These are phyloP conservation scores for Sycophaga agraensis DNA, from an alignment of 1,140 invertebrate genomes.

Conservation along the genomic window DNA sequence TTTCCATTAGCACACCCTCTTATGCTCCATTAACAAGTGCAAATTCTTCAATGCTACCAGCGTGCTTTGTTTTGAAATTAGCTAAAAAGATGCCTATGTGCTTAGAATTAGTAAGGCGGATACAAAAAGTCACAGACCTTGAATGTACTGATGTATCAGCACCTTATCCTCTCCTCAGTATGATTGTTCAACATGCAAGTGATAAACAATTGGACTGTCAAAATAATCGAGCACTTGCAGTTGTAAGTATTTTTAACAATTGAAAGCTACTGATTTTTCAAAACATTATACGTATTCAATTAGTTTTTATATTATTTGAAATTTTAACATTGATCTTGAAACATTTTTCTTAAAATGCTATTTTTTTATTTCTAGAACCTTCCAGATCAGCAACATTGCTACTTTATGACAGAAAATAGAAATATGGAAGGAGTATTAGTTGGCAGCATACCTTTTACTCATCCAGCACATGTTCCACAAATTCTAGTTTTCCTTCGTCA, in stretches of 20 bases:
- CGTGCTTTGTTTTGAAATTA: slow-evolving; percentile 86
- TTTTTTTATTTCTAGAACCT: slow-evolving; percentile 66
- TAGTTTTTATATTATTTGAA: background rate
- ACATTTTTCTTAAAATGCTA: no score
- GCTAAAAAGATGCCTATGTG: slow-evolving; percentile 86
- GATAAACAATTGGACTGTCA: slow-evolving; percentile 69
- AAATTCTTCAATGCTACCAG: slow-evolving; percentile 87
- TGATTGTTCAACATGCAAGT: slow-evolving; percentile 75
- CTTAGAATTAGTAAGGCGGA: slow-evolving; percentile 69
- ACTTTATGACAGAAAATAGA: slow-evolving; percentile 84
- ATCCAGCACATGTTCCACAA: slow-evolving; percentile 89
- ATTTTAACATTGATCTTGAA: no score
- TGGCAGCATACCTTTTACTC: slow-evolving; percentile 85
- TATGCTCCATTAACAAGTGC: slow-evolving; percentile 76
- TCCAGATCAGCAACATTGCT: slow-evolving; percentile 91
- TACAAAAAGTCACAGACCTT: slow-evolving; percentile 73
- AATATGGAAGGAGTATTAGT: slow-evolving; percentile 80
- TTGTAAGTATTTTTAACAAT: slow-evolving; percentile 62
- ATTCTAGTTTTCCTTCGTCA: slow-evolving; percentile 83
- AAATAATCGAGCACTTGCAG: slow-evolving; percentile 74
- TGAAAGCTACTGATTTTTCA: background rate
- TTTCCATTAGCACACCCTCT: slow-evolving; percentile 65
- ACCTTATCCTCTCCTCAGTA: slow-evolving; percentile 70
- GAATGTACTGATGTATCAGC: slow-evolving; percentile 68
- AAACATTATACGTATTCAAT: background rate